These are phyloP conservation scores for Leucoptera coffeella DNA, from an alignment of 2,888 invertebrate genomes.

Conservation along the genomic window DNA sequence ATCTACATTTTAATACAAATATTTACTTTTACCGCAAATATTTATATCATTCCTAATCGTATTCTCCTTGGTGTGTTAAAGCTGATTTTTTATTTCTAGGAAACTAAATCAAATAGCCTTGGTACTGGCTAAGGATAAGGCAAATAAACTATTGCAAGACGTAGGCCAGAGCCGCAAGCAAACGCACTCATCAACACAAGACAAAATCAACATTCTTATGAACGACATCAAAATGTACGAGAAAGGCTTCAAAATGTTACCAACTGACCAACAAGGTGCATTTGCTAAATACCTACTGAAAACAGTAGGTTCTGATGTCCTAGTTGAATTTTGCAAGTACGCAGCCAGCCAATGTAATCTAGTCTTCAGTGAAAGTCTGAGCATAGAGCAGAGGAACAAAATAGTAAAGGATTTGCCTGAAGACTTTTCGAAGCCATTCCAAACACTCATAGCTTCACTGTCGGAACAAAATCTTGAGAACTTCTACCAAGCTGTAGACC, in stretches of 20 bases:
- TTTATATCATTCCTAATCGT: too few relatives aligned
- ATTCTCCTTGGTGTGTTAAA: too few relatives aligned
- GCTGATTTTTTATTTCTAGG: slow-evolving; percentile 30
- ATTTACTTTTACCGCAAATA: too few relatives aligned
- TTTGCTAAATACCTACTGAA: slow-evolving; percentile 80
- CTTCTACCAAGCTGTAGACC: slow-evolving; percentile 70
- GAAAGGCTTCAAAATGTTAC: slow-evolving; percentile 65
- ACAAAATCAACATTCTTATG: slow-evolving; percentile 70
- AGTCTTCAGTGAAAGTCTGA: slow-evolving; percentile 53
- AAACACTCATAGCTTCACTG: slow-evolving; percentile 63
- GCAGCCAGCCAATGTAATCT: slow-evolving; percentile 69
- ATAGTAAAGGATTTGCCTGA: slow-evolving; percentile 62
- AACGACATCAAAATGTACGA: slow-evolving; percentile 74
- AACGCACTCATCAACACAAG: slow-evolving; percentile 75
- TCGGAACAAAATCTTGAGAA: slow-evolving; percentile 68
- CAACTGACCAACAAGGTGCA: slow-evolving; percentile 58
- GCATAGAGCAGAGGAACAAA: slow-evolving; percentile 63
- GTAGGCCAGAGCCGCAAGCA: slow-evolving; percentile 65
- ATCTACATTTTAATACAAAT: slow-evolving; percentile 3
- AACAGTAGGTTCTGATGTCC: slow-evolving; percentile 75
- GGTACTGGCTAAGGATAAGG: slow-evolving; percentile 64
- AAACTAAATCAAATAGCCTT: slow-evolving; percentile 62
- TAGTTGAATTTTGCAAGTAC: slow-evolving; percentile 72
- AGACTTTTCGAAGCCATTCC: slow-evolving; percentile 61
- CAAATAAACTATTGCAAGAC: slow-evolving; percentile 67